Evolutionary conservation across 2,113 vertebrate species (phyloP).

Genomic region (Lepisosteus oculatus): DNA sequence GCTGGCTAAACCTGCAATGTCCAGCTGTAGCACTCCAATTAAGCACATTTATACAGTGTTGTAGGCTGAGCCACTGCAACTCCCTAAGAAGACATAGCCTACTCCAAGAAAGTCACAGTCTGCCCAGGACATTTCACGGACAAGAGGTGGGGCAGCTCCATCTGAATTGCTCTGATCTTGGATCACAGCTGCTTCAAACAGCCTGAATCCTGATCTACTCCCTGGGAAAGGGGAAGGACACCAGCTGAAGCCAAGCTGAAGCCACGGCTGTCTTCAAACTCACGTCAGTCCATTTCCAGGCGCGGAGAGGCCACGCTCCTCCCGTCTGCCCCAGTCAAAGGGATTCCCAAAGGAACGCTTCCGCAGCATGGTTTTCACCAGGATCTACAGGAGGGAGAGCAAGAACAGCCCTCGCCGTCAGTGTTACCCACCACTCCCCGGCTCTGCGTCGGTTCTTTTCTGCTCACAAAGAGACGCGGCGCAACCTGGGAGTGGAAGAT

Average conservation of each 20-base stretch:
- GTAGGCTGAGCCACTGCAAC: not conserved
- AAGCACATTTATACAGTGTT: not conserved
- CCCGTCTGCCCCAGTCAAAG: conserved; percentile 83
- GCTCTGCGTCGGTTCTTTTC: no score
- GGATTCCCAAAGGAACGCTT: conserved; percentile 97
- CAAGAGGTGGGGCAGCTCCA: not conserved
- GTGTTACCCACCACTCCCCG: no score
- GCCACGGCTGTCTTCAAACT: conserved; percentile 44
- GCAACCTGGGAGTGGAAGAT: no score
- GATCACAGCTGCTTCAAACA: not conserved
- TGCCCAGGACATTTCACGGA: not conserved
- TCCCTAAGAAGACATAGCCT: not conserved
- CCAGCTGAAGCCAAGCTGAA: no score
- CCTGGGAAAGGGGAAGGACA: not conserved
- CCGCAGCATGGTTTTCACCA: conserved; percentile 95
- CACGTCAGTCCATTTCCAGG: conserved; percentile 76
- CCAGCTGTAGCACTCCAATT: no score
- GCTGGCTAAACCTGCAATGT: no score
- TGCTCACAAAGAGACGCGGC: no score
- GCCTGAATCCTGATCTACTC: no score
- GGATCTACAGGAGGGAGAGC: conserved; percentile 67
- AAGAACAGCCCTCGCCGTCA: not conserved
- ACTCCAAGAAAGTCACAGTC: not conserved
- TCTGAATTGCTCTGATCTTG: not conserved
- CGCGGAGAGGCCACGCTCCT: conserved; percentile 73